phyloP scores from a whole-genome alignment of 2,113 vertebrate species.

The Coreoperca whiteheadi region DNA sequence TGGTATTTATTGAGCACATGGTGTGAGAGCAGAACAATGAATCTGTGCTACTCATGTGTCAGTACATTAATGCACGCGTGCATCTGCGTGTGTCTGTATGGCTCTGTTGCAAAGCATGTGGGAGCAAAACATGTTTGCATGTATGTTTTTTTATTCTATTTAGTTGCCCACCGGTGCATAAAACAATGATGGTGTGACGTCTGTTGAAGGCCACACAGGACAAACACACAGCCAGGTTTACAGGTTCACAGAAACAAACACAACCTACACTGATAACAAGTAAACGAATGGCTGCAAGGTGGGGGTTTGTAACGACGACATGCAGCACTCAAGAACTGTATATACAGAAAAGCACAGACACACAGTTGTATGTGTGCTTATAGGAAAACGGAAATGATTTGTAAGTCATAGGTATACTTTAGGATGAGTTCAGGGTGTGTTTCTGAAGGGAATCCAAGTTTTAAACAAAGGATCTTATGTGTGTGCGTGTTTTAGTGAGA shows the following conservation, averaged over 20 bases:
- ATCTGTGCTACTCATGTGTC: constrained; percentile 16
- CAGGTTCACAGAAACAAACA: constrained; percentile 62
- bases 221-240: constrained; percentile 51
- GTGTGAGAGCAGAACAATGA: neutral
- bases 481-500: constrained; percentile 13
- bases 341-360: neutral
- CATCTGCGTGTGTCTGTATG: constrained; percentile 10
- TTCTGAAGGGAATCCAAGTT: constrained; percentile 36
- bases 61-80: neutral
- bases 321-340: neutral
- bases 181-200: neutral
- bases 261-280: constrained; percentile 34
- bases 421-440: constrained; percentile 61
- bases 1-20: constrained; percentile 10
- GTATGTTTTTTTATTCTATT: neutral
- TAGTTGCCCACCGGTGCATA: too few relatives aligned
- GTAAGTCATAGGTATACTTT: constrained; percentile 54
- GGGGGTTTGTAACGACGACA: constrained; percentile 29
- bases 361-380: neutral
- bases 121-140: neutral
- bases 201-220: constrained; percentile 9
- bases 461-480: constrained; percentile 51
- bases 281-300: constrained; percentile 23
- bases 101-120: neutral
- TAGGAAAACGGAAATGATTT: constrained; percentile 44